Percentiles rank a stretch among this genome's conserved stretches.
Conservation (phyloP, 1,140 invertebrate species). For the Archegozetes longisetosus region DNA sequence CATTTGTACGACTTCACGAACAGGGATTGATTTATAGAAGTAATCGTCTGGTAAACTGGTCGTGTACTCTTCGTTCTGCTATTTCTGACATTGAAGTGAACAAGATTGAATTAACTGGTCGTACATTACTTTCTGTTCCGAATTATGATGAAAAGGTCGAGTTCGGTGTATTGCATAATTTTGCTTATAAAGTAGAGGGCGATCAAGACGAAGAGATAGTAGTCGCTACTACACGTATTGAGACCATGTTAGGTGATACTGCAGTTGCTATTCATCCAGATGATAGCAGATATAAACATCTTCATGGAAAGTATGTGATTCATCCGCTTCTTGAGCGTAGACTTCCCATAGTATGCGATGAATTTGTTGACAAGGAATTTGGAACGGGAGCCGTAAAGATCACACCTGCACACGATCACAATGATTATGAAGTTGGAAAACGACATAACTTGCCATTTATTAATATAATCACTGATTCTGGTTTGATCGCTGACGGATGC, state of each 20-base stretch:
- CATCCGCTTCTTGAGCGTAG: conserved; percentile 66
- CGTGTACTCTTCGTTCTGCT: conserved; percentile 83
- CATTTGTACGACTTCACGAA: conserved; percentile 85
- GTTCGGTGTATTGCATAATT: conserved; percentile 84
- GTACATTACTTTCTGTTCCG: conserved; percentile 75
- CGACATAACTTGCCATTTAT: conserved; percentile 79
- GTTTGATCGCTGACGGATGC: conserved; percentile 41
- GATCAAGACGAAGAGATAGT: conserved; percentile 57
- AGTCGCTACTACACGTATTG: conserved; percentile 91
- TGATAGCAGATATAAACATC: conserved; percentile 56
- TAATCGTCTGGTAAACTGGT: conserved; percentile 94
- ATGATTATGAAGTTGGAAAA: conserved; percentile 94
- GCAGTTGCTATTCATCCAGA: conserved; percentile 91
- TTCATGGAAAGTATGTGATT: conserved; percentile 66
- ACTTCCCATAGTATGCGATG: conserved; percentile 75
- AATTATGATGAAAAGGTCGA: conserved; percentile 80
- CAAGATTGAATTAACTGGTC: conserved; percentile 76
- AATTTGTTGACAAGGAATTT: conserved; percentile 85
- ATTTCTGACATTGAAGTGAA: conserved; percentile 95
- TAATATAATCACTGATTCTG: conserved; percentile 85
- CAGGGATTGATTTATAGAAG: conserved; percentile 77
- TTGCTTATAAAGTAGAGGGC: conserved; percentile 54
- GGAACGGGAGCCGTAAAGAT: conserved; percentile 93
- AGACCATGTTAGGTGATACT: conserved; percentile 97
- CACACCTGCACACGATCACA: conserved; percentile 93